Evolutionary conservation across 1,140 invertebrate genomes (phyloP).

Genomic region (Gerris buenoi): DNA sequence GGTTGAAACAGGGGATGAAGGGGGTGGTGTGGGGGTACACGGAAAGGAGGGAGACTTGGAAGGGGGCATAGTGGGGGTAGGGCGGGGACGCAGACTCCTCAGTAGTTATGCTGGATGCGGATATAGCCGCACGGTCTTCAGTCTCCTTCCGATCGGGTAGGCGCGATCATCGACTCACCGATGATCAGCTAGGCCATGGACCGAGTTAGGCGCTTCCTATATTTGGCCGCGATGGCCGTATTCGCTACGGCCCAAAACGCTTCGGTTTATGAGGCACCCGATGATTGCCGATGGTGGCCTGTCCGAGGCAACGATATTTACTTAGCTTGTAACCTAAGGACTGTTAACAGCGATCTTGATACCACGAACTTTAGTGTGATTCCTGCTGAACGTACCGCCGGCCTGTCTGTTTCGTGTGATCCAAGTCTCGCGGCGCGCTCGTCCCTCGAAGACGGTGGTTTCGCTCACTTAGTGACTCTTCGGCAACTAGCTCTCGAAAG

Average conservation of each 20-base stretch:
- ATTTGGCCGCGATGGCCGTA: neutral
- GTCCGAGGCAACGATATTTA: constrained; percentile 39
- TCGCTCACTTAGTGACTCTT: constrained; percentile 59
- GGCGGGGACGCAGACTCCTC: constrained; percentile 12
- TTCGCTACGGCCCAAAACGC: constrained; percentile 17
- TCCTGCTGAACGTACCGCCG: constrained; percentile 64
- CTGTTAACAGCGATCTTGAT: constrained; percentile 65
- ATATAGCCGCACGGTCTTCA: neutral
- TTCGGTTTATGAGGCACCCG: constrained; percentile 55
- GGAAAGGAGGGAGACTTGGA: neutral
- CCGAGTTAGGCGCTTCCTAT: neutral
- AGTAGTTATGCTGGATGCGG: neutral
- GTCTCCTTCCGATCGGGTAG: neutral
- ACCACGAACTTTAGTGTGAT: constrained; percentile 77
- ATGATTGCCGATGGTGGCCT: constrained; percentile 60
- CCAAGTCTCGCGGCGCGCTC: constrained; percentile 54
- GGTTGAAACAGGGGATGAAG: neutral
- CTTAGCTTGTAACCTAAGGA: constrained; percentile 59
- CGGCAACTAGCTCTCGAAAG: constrained; percentile 62
- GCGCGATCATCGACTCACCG: constrained; percentile 2
- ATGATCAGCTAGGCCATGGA: neutral
- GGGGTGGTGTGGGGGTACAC: neutral
- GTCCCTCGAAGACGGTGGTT: constrained; percentile 56
- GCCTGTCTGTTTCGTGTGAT: constrained; percentile 60
- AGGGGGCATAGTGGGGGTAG: constrained; percentile 5